Evolutionary conservation across 2,888 invertebrate species (phyloP), one percentile per base, ranked within the genome.

Genomic region (Cyclophora albipunctata): DNA sequence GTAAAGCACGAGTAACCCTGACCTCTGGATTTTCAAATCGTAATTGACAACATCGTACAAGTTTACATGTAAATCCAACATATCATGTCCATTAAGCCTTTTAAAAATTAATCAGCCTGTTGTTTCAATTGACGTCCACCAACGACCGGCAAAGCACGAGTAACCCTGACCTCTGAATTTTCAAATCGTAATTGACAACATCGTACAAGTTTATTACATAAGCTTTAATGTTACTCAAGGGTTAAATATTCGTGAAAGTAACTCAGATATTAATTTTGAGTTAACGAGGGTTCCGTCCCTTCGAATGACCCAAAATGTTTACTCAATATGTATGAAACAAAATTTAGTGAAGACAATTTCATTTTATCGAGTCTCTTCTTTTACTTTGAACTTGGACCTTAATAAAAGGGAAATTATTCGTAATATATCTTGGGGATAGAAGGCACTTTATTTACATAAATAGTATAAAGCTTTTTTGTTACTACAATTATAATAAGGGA

Each of bases 211-310:
- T 34, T 43, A 43, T 43, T 34, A 45, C 40, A 48, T 20, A 20
- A 20, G 20, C 20, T 20, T 20, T 20, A 45, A 45, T 20, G 7
- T 20, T 6, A 33, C 46, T 42, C 46, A 49, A 51, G 57, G 54
- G 57, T 47, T 52, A 49, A 49, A 47, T 46, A 50, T 48, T 48
- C 51, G 48, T 52, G 54, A 57, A 59, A 61, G 59, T 53, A 57
- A 59, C 54, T 58, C 57, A 64, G 60, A 64, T 67, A 66, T 68
- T 69, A 65, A 73, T 73, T 67, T 59, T 55, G 54, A 65, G 62
- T 62, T 65, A 69, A 70, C 63, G 59, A 67, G 63, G 61, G 61
- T 56, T 46, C 46, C 50, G 49, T 46, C 49, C 50, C 55, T 51
- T 50, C 34, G 51, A 53, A 40, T 52, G 48, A 52, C 55, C 53